phyloP scores from a whole-genome alignment of 2,113 vertebrate species.

The Myrmophylax atrothorax region DNA sequence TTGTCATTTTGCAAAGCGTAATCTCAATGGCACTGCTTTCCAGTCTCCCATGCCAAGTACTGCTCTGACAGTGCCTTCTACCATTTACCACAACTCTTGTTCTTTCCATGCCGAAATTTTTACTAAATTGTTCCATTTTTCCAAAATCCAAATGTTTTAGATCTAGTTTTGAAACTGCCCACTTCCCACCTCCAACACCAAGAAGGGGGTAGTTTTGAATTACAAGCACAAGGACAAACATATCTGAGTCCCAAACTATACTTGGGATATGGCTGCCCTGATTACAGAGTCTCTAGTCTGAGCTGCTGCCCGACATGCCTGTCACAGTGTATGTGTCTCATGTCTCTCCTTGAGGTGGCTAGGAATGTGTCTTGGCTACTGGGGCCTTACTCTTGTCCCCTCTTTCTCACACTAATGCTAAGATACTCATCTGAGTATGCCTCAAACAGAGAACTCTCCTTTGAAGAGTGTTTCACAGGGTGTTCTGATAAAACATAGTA shows the following conservation, averaged over 20 bases:
- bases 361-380: background rate
- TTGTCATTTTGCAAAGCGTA: background rate
- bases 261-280: background rate
- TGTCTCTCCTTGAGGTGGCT: background rate
- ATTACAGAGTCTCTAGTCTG: background rate
- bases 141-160: background rate
- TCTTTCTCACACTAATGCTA: background rate
- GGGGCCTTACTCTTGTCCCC: background rate
- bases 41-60: background rate
- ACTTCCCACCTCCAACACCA: background rate
- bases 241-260: background rate
- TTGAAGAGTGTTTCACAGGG: background rate
- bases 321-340: accelerated
- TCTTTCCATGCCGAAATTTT: background rate
- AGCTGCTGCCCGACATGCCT: background rate
- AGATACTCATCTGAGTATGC: background rate
- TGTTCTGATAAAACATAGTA: background rate
- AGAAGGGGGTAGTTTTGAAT: background rate
- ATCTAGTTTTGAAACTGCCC: background rate
- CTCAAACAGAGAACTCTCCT: background rate
- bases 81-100: background rate
- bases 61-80: background rate
- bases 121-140: background rate
- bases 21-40: background rate
- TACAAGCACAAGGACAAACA: background rate